These are phyloP conservation scores for Aspiorhynchus laticeps DNA, from an alignment of 2,113 vertebrate genomes.

Conservation along the genomic window DNA sequence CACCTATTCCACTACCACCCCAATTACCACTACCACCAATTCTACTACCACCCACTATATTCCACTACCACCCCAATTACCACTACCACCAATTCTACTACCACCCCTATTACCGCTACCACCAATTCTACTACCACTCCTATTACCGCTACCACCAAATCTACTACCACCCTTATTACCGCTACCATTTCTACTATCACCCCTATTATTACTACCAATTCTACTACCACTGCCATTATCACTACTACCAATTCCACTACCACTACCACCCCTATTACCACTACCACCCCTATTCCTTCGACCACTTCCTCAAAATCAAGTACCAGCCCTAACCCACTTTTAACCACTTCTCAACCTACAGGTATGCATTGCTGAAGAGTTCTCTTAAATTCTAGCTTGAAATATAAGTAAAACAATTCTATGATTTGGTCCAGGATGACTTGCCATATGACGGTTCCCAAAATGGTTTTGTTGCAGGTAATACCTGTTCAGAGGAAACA, in stretches of 20 bases:
- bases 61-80: too few relatives aligned
- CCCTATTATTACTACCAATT: too few relatives aligned
- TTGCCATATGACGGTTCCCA: not conserved
- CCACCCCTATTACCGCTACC: too few relatives aligned
- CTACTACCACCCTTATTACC: too few relatives aligned
- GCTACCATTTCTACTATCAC: too few relatives aligned
- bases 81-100: not conserved
- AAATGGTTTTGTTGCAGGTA: conserved; percentile 14
- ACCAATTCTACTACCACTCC: not conserved
- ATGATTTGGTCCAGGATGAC: not conserved
- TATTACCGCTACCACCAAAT: too few relatives aligned
- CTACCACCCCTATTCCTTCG: not conserved
- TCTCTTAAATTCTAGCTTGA: not conserved
- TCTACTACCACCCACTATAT: too few relatives aligned
- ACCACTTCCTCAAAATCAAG: not conserved
- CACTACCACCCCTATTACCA: not conserved
- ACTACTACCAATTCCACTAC: not conserved
- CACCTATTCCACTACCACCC: too few relatives aligned
- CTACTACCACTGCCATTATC: not conserved
- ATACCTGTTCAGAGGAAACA: conserved; percentile 21
- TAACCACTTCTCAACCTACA: not conserved
- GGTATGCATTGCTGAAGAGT: not conserved
- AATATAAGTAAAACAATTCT: not conserved
- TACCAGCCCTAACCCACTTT: not conserved
- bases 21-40: too few relatives aligned